Evolutionary conservation across 2,797 vertebrate genomes (phyloP), one percentile per base, ranked within the genome.

Genomic region (Mastacembelus armatus): DNA sequence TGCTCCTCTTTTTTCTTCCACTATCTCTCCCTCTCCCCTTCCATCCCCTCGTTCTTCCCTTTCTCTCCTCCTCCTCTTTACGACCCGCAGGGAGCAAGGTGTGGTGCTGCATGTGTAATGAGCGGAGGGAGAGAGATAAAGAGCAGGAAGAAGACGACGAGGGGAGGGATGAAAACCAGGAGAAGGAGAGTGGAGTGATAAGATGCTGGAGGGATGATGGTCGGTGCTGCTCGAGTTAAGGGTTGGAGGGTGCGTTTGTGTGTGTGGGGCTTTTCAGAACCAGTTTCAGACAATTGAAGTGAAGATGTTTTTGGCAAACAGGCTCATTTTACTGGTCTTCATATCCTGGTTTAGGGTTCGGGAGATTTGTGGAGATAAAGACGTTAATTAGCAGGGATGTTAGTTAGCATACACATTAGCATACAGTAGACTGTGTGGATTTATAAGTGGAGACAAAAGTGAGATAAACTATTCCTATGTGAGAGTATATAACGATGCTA

Each of bases 51-150:
- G 19, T 50, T 75, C 72, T 57, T 74, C 44, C 66, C 63, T 47
- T 67, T 68, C 51, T n/a, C n/a, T n/a, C 73, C 74, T 65, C 63
- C 89, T 92, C 88, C 84, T 89, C 73, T 94, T 94, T 93, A 92
- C 85, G 88, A 94, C 92, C 93, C 93, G 90, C 83, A 77, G 94
- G 94, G 93, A 92, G 89, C 86, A 90, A 94, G 91, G 93, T 93
- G 90, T 89, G 88, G 91, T 89, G 88, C 79, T 85, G 94, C 95
- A 96, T 96, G 91, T 90, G 88, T 94, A 95, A 95, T 95, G 92
- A 92, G 82, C 26, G 3, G 36, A 49, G 47, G 29, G 49, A 26
- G 42, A 66, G 18, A 15, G 58, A 39, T 50, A 56, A 80, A 33
- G 43, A 51, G 55, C n/a, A n/a, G n/a, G n/a, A 18, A 36, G 67